These are phyloP conservation scores for Psittacula echo DNA, from an alignment of 2,797 vertebrate genomes.

Conservation along the genomic window DNA sequence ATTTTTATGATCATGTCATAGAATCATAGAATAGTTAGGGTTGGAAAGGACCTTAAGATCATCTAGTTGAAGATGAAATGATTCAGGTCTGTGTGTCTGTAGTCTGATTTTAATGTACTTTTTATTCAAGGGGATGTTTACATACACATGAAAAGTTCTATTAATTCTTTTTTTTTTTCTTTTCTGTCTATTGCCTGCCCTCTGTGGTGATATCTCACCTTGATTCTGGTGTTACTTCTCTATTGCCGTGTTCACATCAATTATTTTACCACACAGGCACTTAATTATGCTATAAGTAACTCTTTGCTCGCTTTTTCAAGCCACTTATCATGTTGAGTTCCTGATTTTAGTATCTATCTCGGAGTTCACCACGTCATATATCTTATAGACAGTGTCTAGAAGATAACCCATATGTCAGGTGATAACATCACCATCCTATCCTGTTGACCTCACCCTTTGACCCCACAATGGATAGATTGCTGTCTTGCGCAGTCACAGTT, in stretches of 20 bases:
- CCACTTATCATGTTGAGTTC: background rate
- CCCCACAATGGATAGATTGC: conserved; percentile 71
- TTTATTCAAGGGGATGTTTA: background rate
- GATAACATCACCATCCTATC: conserved; percentile 64
- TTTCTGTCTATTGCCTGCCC: background rate
- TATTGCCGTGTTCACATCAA: background rate
- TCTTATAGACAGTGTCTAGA: background rate
- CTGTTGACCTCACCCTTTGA: conserved; percentile 68
- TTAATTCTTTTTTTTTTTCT: background rate
- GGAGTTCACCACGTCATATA: background rate
- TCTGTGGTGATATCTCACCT: background rate
- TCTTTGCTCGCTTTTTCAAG: background rate
- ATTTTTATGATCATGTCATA: background rate
- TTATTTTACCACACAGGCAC: conserved; percentile 6
- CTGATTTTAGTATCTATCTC: conserved; percentile 19
- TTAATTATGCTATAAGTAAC: conserved; percentile 12
- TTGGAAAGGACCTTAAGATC: too few species aligned
- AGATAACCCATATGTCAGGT: conserved; percentile 65
- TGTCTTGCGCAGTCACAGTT: conserved; percentile 47
- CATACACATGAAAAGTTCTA: background rate
- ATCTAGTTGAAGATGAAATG: background rate
- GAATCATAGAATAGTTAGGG: too few species aligned
- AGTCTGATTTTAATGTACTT: background rate
- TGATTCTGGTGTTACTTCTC: background rate
- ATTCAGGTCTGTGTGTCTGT: background rate